These are phyloP conservation scores for Tapirus indicus DNA, from an alignment of 2,797 vertebrate species.

Conservation along the genomic window DNA sequence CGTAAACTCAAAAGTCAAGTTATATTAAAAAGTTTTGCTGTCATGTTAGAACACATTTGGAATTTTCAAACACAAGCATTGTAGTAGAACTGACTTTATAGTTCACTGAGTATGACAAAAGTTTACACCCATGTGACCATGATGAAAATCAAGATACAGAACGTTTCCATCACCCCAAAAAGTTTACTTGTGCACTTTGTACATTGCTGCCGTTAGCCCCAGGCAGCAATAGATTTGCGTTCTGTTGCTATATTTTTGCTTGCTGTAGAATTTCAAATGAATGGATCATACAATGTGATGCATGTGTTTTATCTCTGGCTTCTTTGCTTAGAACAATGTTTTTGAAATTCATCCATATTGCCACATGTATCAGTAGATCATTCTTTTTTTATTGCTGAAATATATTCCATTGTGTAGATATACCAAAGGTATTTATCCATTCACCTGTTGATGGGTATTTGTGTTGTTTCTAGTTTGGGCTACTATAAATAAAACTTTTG, in stretches of 20 bases:
- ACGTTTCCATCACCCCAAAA: neutral
- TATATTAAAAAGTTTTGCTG: neutral
- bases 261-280: conserved; percentile 34
- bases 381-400: neutral
- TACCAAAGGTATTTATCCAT: neutral
- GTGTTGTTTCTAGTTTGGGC: neutral
- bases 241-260: neutral
- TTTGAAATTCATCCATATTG: neutral
- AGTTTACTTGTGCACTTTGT: neutral
- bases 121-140: neutral
- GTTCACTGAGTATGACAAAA: neutral
- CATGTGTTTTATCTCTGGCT: neutral
- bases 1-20: neutral
- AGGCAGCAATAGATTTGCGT: neutral
- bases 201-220: neutral
- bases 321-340: neutral
- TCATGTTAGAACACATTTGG: neutral
- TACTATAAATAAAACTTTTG: neutral
- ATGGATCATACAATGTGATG: neutral
- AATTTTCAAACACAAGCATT: neutral
- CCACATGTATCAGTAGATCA: neutral
- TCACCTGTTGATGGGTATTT: neutral
- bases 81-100: neutral
- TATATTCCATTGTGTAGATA: neutral
- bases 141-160: neutral